Percentiles rank a stretch among this genome's conserved stretches.
These are phyloP conservation scores for Fissipunctia ypsillon DNA, from an alignment of 2,888 invertebrate genomes.

Conservation along the genomic window DNA sequence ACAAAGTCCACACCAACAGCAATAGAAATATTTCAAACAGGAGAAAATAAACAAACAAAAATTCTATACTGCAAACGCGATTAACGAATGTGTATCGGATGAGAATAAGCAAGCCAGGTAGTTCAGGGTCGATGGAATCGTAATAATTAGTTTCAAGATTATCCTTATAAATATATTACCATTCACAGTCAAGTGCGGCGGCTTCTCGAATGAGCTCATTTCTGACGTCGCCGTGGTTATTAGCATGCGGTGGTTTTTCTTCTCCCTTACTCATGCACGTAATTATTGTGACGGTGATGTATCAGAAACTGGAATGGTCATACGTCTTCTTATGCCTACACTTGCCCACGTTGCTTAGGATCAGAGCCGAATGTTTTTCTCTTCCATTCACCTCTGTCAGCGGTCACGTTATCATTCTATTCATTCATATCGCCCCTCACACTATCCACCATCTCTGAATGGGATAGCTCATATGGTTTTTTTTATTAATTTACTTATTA, in stretches of 20 bases:
- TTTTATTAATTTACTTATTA: background rate
- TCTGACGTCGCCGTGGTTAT: constrained; percentile 28
- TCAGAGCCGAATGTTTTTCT: background rate
- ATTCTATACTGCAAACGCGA: constrained; percentile 4
- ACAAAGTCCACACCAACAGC: constrained; percentile 5
- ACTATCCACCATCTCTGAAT: background rate
- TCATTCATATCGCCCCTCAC: background rate
- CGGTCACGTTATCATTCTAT: background rate
- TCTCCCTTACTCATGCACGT: constrained; percentile 6
- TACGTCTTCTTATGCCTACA: background rate
- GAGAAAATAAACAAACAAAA: constrained; percentile 1
- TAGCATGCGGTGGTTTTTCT: constrained; percentile 24
- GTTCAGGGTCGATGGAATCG: constrained; percentile 21
- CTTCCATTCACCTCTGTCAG: background rate
- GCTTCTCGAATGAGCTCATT: constrained; percentile 37
- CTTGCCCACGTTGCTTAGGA: no score
- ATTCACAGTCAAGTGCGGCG: constrained; percentile 14
- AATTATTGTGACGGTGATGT: constrained; percentile 5
- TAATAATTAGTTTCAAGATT: constrained; percentile 35
- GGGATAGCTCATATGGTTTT: background rate
- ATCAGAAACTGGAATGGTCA: background rate
- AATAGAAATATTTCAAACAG: constrained; percentile 15
- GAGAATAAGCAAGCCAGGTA: constrained; percentile 25
- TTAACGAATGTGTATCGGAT: constrained; percentile 31
- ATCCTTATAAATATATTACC: constrained; percentile 40